Evolutionary conservation across 2,888 invertebrate genomes (phyloP).

Genomic region (Volucella bombylans): DNA sequence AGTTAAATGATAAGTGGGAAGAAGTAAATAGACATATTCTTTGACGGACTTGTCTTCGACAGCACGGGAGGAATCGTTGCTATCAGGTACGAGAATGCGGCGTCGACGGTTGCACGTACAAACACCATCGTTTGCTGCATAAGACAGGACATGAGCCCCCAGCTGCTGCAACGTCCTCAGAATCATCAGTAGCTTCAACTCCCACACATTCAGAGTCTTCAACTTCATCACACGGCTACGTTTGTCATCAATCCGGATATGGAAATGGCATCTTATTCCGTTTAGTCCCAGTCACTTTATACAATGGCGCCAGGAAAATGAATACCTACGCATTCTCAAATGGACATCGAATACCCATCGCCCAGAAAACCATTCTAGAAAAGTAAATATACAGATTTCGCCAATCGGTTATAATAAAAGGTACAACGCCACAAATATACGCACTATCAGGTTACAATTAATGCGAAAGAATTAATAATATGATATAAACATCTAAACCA

Average conservation of each 20-base stretch:
- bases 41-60: too few relatives aligned
- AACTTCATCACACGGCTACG: neutral
- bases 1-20: too few relatives aligned
- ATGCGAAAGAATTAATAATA: conserved; percentile 5
- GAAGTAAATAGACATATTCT: too few relatives aligned
- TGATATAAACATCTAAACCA: too few relatives aligned
- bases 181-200: too few relatives aligned
- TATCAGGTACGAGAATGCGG: conserved; percentile 23
- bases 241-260: conserved; percentile 25
- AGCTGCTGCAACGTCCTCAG: neutral
- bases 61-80: too few relatives aligned
- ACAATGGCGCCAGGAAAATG: conserved; percentile 43
- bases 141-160: conserved; percentile 4
- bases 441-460: conserved; percentile 7
- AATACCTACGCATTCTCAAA: conserved; percentile 70
- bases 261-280: conserved; percentile 35
- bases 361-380: neutral
- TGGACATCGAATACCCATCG: conserved; percentile 65
- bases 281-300: conserved; percentile 60
- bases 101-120: conserved; percentile 19
- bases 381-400: neutral
- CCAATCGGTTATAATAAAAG: neutral
- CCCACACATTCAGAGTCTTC: too few relatives aligned
- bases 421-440: neutral
- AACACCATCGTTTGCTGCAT: conserved; percentile 31